Conservation (phyloP, 2,113 vertebrate species). For the Oenanthe melanoleuca region DNA sequence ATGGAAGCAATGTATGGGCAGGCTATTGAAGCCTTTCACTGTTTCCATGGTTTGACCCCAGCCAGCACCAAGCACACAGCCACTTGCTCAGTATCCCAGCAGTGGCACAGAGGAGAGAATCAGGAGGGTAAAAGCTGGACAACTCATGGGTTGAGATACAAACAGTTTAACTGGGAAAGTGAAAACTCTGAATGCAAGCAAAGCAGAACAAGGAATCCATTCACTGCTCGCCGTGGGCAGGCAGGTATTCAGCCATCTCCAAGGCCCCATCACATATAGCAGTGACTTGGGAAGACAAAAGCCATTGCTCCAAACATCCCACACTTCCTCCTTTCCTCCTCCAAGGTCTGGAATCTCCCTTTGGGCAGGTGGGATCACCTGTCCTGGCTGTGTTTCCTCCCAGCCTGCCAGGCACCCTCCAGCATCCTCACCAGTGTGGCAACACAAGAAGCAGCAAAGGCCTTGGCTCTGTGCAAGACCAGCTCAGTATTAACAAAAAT, state of each 20-base stretch:
- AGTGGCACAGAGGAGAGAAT: neutral
- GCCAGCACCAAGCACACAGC: neutral
- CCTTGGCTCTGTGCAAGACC: neutral
- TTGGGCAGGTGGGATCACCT: neutral
- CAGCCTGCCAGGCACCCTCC: neutral
- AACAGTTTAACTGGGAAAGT: neutral
- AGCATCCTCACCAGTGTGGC: rapidly evolving
- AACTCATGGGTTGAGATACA: neutral
- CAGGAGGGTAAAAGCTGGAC: neutral
- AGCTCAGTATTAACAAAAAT: neutral
- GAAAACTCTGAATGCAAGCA: neutral
- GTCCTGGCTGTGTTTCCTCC: neutral
- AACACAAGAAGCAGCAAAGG: neutral
- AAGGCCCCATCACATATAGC: rapidly evolving
- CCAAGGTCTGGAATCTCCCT: neutral
- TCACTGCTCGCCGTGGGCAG: neutral
- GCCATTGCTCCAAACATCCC: neutral
- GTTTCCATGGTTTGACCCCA: neutral
- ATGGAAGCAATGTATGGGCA: neutral
- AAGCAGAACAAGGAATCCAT: neutral
- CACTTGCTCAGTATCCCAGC: rapidly evolving
- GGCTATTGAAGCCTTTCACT: neutral
- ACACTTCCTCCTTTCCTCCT: rapidly evolving
- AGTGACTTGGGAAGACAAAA: neutral
- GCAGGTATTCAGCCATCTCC: neutral